A percentile compares a stretch with the other conserved stretches of the same genome.
Conservation (phyloP, 2,113 vertebrate genomes). For the Origma solitaria region DNA sequence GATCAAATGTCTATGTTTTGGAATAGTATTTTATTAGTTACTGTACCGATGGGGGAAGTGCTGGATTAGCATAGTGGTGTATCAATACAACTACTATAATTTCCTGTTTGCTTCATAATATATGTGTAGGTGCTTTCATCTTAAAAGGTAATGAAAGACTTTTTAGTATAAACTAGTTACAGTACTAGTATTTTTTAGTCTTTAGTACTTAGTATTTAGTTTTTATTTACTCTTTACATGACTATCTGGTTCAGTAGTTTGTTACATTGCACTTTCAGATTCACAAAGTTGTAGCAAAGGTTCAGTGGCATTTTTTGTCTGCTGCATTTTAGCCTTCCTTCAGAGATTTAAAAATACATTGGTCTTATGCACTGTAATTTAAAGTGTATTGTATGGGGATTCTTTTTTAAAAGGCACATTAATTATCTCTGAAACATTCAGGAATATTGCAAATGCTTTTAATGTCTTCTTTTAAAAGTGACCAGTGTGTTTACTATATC, state of each 20-base stretch:
- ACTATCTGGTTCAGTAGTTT: neutral
- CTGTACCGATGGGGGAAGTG: neutral
- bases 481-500: neutral
- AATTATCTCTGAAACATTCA: neutral
- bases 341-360: neutral
- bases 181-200: no score
- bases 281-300: neutral
- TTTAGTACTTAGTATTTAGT: no score
- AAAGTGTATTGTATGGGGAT: neutral
- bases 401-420: neutral
- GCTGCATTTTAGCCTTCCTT: neutral
- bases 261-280: neutral
- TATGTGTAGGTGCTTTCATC: neutral
- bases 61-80: neutral
- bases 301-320: neutral
- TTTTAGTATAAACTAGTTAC: neutral
- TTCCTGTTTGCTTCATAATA: neutral
- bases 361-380: neutral
- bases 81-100: neutral
- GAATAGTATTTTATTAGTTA: neutral
- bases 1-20: neutral
- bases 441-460: neutral
- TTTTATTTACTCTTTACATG: neutral
- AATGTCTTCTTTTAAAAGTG: neutral
- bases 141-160: neutral